Percentiles rank a stretch among this genome's conserved stretches.
Evolutionary conservation across 64 coral and sea anemone genomes (phyloP).

Genomic region (Montipora efflorescens): DNA sequence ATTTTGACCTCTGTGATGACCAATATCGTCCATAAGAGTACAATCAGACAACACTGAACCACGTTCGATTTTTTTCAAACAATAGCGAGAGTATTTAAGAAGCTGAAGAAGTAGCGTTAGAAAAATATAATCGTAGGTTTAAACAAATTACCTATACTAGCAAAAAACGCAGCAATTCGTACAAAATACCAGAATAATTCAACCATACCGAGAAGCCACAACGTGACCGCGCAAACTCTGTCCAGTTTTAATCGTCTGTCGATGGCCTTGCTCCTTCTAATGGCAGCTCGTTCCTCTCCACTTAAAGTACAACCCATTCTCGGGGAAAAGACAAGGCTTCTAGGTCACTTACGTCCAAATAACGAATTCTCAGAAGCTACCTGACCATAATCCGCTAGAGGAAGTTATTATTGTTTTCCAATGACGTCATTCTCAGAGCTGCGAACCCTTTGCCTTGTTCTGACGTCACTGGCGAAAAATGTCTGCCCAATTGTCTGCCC

Average conservation of each 20-base stretch:
- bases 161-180: conserved; percentile 38
- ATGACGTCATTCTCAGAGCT: no score
- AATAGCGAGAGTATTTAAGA: no score
- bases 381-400: conserved; percentile 49
- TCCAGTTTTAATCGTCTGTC: conserved; percentile 97
- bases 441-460: no score
- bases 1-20: no score
- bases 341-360: conserved; percentile 84
- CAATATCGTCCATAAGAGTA: no score
- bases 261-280: conserved; percentile 97
- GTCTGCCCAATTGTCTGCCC: no score
- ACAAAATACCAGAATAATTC: conserved; percentile 54
- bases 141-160: conserved; percentile 25
- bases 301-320: conserved; percentile 99
- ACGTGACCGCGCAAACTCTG: conserved; percentile 93
- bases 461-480: no score
- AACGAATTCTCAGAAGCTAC: conserved; percentile 35
- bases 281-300: conserved; percentile 97
- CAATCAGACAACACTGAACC: no score
- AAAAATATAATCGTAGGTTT: background rate
- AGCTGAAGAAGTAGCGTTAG: no score
- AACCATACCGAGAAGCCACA: conserved; percentile 97
- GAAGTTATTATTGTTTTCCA: no score
- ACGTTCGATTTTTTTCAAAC: no score
- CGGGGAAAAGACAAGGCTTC: conserved; percentile 51